A percentile compares a stretch with the other conserved stretches of the same genome.
Conservation (phyloP, 2,797 vertebrate species). For the Microctenopoma steveboyesi region DNA sequence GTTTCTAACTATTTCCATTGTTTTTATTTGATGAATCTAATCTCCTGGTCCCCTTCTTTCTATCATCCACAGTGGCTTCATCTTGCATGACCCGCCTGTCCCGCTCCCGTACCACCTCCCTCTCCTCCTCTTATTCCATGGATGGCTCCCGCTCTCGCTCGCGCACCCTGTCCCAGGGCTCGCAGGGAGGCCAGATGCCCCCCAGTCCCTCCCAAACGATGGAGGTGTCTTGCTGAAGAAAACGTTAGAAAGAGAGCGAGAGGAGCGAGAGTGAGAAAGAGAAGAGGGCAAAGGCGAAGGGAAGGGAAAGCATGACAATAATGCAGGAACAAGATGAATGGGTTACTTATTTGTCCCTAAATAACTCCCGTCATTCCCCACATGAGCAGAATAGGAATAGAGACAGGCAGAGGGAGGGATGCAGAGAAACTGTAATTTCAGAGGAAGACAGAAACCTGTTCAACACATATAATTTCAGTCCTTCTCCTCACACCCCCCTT, state of each 20-base stretch:
- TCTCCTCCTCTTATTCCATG: conserved; percentile 90
- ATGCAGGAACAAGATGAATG: conserved; percentile 59
- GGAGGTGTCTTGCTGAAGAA: conserved; percentile 92
- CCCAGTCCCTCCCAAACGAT: conserved; percentile 89
- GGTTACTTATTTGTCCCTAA: conserved; percentile 72
- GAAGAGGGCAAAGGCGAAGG: neutral
- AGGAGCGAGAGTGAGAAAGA: conserved; percentile 2
- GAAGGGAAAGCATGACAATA: conserved; percentile 31
- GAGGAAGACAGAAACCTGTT: conserved; percentile 4
- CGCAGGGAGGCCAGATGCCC: conserved; percentile 87
- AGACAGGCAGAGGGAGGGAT: conserved; percentile 32
- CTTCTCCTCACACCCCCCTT: conserved; percentile 32
- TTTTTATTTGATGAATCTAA: no score
- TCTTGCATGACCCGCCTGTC: conserved; percentile 95
- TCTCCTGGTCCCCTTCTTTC: neutral
- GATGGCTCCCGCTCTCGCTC: conserved; percentile 91
- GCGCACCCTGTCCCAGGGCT: conserved; percentile 92
- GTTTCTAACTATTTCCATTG: no score
- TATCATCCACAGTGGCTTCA: conserved; percentile 86
- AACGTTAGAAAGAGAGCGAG: neutral
- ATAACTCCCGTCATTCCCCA: conserved; percentile 66
- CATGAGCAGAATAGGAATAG: conserved; percentile 38
- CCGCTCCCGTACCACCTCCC: conserved; percentile 92
- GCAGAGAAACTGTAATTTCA: conserved; percentile 18
- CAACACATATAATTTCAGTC: conserved; percentile 30